phyloP scores from a whole-genome alignment of 2,888 invertebrate species.

The Bruchidius siliquastri region DNA sequence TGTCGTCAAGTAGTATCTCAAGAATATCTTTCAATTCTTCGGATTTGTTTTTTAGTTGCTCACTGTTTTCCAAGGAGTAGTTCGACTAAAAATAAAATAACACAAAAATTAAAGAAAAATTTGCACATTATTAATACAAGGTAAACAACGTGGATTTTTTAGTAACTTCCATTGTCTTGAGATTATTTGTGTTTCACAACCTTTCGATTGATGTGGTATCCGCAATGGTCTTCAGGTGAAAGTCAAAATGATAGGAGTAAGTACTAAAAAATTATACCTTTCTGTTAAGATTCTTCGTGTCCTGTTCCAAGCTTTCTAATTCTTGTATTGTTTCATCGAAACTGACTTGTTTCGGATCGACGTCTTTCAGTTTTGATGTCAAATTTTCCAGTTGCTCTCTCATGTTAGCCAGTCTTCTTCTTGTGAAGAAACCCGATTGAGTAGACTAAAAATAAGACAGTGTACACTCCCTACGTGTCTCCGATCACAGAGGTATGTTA shows the following conservation, averaged over 20 bases:
- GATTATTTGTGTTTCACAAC: no score
- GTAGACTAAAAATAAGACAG: slow-evolving; percentile 55
- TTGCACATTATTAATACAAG: slow-evolving; percentile 1
- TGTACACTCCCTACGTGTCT: no score
- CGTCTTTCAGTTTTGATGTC: slow-evolving; percentile 60
- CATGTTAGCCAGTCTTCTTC: slow-evolving; percentile 75
- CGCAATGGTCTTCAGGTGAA: no score
- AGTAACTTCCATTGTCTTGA: no score
- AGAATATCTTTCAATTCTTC: slow-evolving; percentile 54
- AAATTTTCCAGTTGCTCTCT: slow-evolving; percentile 67
- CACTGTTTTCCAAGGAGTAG: slow-evolving; percentile 61
- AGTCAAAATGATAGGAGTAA: no score
- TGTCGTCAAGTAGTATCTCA: slow-evolving; percentile 50
- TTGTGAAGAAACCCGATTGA: slow-evolving; percentile 83
- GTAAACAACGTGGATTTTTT: no score
- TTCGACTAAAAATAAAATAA: slow-evolving; percentile 26
- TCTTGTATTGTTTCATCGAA: slow-evolving; percentile 58
- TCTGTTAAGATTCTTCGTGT: slow-evolving; percentile 59
- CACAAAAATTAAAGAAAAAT: slow-evolving; percentile 2
- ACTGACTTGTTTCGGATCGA: slow-evolving; percentile 65
- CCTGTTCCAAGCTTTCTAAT: slow-evolving; percentile 60
- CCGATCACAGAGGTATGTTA: no score
- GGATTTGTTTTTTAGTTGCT: slow-evolving; percentile 55
- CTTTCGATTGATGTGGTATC: no score
- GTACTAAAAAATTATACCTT: slow-evolving; percentile 33